Conservation (phyloP, 2,888 invertebrate species). For the Cheilosia urbana region DNA sequence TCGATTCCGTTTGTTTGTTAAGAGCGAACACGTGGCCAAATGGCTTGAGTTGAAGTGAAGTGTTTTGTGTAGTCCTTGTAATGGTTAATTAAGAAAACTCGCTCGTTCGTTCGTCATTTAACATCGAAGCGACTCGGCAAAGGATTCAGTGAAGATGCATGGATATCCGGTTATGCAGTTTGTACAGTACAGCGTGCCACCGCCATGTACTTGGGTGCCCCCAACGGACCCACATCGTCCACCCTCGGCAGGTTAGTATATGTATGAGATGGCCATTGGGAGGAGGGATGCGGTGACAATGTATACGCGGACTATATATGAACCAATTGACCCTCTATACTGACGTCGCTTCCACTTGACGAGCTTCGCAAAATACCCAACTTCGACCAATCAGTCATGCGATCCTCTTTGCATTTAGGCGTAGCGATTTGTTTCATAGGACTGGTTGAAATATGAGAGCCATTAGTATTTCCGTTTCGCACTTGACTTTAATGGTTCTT, state of each 20-base stretch:
- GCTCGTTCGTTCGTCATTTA: constrained; percentile 1
- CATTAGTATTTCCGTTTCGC: constrained; percentile 61
- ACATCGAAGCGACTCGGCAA: constrained; percentile 28
- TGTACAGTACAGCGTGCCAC: constrained; percentile 86
- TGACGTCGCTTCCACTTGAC: constrained; percentile 15
- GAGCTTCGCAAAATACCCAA: constrained; percentile 46
- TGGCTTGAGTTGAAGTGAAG: constrained; percentile 57
- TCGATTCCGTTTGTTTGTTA: constrained; percentile 19
- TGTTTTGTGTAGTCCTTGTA: constrained; percentile 10
- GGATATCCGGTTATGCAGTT: constrained; percentile 88
- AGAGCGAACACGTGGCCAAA: constrained; percentile 66
- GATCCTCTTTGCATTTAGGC: constrained; percentile 33
- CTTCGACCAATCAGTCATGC: constrained; percentile 63
- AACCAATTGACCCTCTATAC: constrained; percentile 26
- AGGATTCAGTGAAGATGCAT: constrained; percentile 84
- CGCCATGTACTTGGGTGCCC: constrained; percentile 83
- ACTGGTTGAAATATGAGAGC: constrained; percentile 61
- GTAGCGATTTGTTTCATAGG: constrained; percentile 28
- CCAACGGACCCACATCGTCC: constrained; percentile 81
- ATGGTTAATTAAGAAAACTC: constrained; percentile 36
- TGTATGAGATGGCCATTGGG: not conserved
- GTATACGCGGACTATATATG: constrained; percentile 18
- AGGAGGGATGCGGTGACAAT: not conserved
- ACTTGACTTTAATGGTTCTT: constrained; percentile 25
- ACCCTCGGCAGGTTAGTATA: constrained; percentile 77